These are phyloP conservation scores for Suncus etruscus DNA, from an alignment of 2,113 vertebrate genomes.

Conservation along the genomic window DNA sequence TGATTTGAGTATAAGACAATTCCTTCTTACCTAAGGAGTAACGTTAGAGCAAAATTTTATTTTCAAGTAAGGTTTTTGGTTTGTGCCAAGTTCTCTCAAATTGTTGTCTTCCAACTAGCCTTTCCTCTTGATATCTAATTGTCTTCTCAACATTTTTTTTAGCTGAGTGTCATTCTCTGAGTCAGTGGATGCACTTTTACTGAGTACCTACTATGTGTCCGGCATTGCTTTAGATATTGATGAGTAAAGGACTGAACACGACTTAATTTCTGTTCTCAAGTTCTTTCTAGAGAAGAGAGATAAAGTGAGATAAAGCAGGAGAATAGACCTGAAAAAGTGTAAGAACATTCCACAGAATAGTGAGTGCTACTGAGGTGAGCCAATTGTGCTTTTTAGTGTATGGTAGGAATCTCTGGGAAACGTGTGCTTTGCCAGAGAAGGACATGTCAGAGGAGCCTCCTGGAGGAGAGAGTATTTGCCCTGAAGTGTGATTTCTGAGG, in stretches of 20 bases:
- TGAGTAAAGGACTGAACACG: not conserved
- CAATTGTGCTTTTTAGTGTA: not conserved
- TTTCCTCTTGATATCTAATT: not conserved
- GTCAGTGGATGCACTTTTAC: not conserved
- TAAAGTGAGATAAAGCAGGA: not conserved
- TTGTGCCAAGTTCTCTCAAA: not conserved
- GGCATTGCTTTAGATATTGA: not conserved
- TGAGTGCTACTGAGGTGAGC: not conserved
- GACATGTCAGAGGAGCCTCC: not conserved
- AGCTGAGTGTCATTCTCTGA: not conserved
- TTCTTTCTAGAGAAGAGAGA: not conserved
- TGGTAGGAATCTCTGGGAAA: not conserved
- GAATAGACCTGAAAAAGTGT: not conserved
- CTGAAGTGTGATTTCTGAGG: not conserved
- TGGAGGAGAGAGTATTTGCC: not conserved
- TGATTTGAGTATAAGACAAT: constrained; percentile 1
- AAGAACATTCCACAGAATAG: not conserved
- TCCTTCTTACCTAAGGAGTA: not conserved
- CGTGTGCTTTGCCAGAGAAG: not conserved
- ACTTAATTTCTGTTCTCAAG: not conserved
- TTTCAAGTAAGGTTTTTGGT: not conserved
- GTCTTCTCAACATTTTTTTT: not conserved
- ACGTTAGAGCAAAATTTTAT: constrained; percentile 31
- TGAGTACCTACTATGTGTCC: not conserved
- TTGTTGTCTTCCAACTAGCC: not conserved